Conservation (phyloP, 1,140 invertebrate species). For the Drosophila busckii region DNA sequence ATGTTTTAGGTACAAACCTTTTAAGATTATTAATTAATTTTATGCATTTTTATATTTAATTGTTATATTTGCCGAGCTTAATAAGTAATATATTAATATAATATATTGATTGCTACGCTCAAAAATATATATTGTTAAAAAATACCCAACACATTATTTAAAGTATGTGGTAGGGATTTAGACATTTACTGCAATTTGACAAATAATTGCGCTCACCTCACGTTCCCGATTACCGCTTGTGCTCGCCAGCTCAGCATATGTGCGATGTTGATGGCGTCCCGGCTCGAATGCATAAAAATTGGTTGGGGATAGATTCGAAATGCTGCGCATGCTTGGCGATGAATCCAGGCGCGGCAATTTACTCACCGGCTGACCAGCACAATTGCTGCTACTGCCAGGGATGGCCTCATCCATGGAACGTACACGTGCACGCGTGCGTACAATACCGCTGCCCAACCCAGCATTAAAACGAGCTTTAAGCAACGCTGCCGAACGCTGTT, state of each 20-base stretch:
- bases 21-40: too few relatives aligned
- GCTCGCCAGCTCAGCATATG: conserved; percentile 35
- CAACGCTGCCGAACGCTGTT: conserved; percentile 8
- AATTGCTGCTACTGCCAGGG: conserved; percentile 3
- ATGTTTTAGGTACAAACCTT: too few relatives aligned
- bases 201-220: conserved; percentile 10
- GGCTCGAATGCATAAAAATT: conserved; percentile 57
- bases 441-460: conserved; percentile 4
- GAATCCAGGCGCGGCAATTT: conserved; percentile 29
- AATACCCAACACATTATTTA: too few relatives aligned
- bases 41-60: too few relatives aligned
- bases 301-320: conserved; percentile 36
- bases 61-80: too few relatives aligned
- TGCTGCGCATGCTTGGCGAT: background rate
- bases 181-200: background rate
- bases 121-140: too few relatives aligned
- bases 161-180: background rate
- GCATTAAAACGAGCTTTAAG: background rate
- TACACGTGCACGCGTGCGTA: conserved; percentile 24
- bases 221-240: background rate
- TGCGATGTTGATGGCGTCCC: conserved; percentile 49
- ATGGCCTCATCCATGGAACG: conserved; percentile 38
- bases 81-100: too few relatives aligned
- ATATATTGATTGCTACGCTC: too few relatives aligned
- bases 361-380: conserved; percentile 10